Percentiles rank a stretch among this genome's conserved stretches.
phyloP scores from a whole-genome alignment of 2,888 invertebrate genomes.

The Hesperia comma region DNA sequence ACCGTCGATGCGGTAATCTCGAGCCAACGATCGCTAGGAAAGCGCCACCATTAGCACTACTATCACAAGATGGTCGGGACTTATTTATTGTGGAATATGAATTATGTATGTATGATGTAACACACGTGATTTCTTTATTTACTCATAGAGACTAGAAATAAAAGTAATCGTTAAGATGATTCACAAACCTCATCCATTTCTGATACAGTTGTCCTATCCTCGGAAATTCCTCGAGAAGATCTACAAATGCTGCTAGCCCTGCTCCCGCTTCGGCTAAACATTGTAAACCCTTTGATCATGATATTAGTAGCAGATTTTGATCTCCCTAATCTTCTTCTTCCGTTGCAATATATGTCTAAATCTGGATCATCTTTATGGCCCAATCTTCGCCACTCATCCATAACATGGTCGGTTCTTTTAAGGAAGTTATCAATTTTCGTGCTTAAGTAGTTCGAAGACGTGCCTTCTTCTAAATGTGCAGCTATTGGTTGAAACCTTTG shows the following conservation, averaged over 20 bases:
- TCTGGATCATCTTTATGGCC: slow-evolving; percentile 85
- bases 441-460: slow-evolving; percentile 90
- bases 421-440: slow-evolving; percentile 92
- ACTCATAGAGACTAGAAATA: slow-evolving; percentile 38
- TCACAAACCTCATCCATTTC: slow-evolving; percentile 86
- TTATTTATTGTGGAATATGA: slow-evolving; percentile 59
- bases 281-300: slow-evolving; percentile 91
- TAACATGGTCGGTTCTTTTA: slow-evolving; percentile 92
- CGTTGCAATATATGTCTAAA: slow-evolving; percentile 62
- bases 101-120: slow-evolving; percentile 48
- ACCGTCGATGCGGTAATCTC: slow-evolving; percentile 55
- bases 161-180: slow-evolving; percentile 40
- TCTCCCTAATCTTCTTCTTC: slow-evolving; percentile 79
- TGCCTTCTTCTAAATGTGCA: slow-evolving; percentile 89
- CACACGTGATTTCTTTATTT: slow-evolving; percentile 44
- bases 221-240: slow-evolving; percentile 82
- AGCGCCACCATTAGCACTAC: slow-evolving; percentile 55
- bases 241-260: slow-evolving; percentile 83
- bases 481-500: slow-evolving; percentile 89
- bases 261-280: slow-evolving; percentile 83
- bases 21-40: slow-evolving; percentile 50
- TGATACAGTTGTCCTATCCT: slow-evolving; percentile 86
- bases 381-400: slow-evolving; percentile 92
- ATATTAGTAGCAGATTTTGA: slow-evolving; percentile 92
- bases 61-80: slow-evolving; percentile 52